phyloP scores from a whole-genome alignment of 2,113 vertebrate genomes.

The Ochotona princeps region DNA sequence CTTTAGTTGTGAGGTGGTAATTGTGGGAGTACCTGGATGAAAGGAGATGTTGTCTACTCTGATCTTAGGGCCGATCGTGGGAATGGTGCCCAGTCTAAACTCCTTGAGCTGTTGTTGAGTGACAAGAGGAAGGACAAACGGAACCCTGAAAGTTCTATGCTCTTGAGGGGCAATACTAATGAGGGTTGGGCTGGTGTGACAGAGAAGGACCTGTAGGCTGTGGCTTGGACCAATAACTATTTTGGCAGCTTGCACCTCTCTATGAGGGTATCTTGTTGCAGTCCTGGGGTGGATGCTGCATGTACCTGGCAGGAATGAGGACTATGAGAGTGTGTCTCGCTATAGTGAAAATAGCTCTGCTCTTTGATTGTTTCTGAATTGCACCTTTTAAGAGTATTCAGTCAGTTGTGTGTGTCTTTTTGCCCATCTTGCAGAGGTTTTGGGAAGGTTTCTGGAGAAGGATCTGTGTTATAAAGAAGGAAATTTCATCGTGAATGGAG shows the following conservation, averaged over 20 bases:
- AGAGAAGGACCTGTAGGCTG: background rate
- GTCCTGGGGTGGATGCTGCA: background rate
- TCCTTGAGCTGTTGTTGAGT: slow-evolving; percentile 51
- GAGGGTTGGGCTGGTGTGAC: background rate
- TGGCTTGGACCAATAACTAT: background rate
- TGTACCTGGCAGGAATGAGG: background rate
- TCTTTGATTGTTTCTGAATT: slow-evolving; percentile 38
- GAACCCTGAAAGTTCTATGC: slow-evolving; percentile 49
- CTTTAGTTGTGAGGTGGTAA: slow-evolving; percentile 46
- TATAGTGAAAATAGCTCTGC: too few species aligned
- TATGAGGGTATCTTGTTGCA: background rate
- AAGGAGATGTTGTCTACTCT: slow-evolving; percentile 40
- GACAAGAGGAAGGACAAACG: slow-evolving; percentile 59
- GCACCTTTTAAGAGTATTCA: background rate
- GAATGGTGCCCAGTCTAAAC: slow-evolving; percentile 6
- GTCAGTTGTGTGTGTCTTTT: slow-evolving; percentile 1
- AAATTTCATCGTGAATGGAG: background rate
- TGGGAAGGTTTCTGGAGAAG: background rate
- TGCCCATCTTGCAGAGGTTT: background rate
- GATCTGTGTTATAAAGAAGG: slow-evolving; percentile 27
- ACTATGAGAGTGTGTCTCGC: background rate
- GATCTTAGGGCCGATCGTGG: background rate
- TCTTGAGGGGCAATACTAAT: slow-evolving; percentile 40
- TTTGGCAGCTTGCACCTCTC: background rate
- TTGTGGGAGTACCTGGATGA: slow-evolving; percentile 28